phyloP scores from a whole-genome alignment of 2,797 vertebrate genomes.

The Tympanoctomys barrerae region DNA sequence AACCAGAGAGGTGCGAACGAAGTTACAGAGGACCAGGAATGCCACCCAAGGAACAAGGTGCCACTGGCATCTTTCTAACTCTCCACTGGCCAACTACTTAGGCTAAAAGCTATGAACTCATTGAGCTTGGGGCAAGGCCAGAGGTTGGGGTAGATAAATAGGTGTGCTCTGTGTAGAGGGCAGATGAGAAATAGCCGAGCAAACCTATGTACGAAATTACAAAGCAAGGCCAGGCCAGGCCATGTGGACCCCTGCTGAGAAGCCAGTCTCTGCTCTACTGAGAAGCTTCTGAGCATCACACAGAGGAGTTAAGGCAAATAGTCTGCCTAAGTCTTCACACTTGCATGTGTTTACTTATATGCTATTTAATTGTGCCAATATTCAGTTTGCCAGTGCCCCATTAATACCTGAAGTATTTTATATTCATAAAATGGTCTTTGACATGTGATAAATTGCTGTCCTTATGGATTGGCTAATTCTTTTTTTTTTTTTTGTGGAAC shows the following conservation, averaged over 20 bases:
- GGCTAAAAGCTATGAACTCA: not conserved
- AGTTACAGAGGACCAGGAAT: not conserved
- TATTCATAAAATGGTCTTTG: not conserved
- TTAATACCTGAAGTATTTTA: not conserved
- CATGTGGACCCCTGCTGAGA: not conserved
- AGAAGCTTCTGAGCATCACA: not conserved
- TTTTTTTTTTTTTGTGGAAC: not conserved
- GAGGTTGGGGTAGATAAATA: not conserved
- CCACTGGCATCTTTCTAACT: not conserved
- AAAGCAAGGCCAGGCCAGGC: fast-evolving
- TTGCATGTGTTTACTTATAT: not conserved
- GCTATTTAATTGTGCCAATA: not conserved
- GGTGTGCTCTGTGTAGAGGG: not conserved
- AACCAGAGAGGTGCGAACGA: constrained; percentile 54
- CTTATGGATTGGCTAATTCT: not conserved
- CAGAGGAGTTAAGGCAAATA: not conserved
- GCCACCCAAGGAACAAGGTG: not conserved
- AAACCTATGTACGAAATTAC: not conserved
- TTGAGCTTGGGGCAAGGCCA: not conserved
- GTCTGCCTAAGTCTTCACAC: not conserved
- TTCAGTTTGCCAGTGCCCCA: not conserved
- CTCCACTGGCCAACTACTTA: not conserved
- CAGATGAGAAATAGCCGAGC: not conserved
- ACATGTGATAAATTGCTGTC: not conserved
- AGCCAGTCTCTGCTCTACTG: not conserved